A percentile compares a stretch with the other conserved stretches of the same genome.
Evolutionary conservation across 2,888 invertebrate genomes (phyloP).

Genomic region (Leptinotarsa rubiginosa): DNA sequence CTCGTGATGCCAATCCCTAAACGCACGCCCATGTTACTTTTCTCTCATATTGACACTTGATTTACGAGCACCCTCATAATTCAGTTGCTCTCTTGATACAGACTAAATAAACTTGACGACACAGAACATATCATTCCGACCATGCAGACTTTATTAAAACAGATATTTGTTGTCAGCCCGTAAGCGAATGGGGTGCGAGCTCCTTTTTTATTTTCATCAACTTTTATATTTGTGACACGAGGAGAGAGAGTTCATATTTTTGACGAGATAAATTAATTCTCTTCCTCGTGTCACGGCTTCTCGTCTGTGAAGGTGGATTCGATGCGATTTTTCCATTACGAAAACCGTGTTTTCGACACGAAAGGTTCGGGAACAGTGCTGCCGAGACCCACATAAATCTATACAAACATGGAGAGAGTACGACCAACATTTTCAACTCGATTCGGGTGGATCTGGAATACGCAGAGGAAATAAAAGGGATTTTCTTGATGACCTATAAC

Average conservation of each 20-base stretch:
- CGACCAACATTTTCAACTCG: background rate
- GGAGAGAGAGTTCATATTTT: conserved; percentile 18
- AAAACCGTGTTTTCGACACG: conserved; percentile 11
- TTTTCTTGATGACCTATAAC: no score
- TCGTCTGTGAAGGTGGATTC: conserved; percentile 17
- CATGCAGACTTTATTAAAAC: conserved; percentile 31
- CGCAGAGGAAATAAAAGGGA: no score
- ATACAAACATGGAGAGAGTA: conserved; percentile 7
- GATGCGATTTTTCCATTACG: conserved; percentile 22
- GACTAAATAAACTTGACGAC: conserved; percentile 28
- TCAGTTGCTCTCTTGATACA: conserved; percentile 21
- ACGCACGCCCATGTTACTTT: conserved; percentile 3
- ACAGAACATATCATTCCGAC: conserved; percentile 19
- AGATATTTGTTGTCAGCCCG: conserved; percentile 27
- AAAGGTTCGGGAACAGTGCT: background rate
- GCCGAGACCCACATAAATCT: conserved; percentile 5
- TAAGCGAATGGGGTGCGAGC: background rate
- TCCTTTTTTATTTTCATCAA: conserved; percentile 25
- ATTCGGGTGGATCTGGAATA: background rate
- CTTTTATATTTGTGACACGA: conserved; percentile 17
- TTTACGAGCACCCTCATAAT: conserved; percentile 20
- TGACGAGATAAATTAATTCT: conserved; percentile 24
- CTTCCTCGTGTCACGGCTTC: conserved; percentile 5
- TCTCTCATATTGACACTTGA: conserved; percentile 17
- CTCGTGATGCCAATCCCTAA: no score